These are phyloP conservation scores for Arctia plantaginis DNA, from an alignment of 2,888 invertebrate species.

Conservation along the genomic window DNA sequence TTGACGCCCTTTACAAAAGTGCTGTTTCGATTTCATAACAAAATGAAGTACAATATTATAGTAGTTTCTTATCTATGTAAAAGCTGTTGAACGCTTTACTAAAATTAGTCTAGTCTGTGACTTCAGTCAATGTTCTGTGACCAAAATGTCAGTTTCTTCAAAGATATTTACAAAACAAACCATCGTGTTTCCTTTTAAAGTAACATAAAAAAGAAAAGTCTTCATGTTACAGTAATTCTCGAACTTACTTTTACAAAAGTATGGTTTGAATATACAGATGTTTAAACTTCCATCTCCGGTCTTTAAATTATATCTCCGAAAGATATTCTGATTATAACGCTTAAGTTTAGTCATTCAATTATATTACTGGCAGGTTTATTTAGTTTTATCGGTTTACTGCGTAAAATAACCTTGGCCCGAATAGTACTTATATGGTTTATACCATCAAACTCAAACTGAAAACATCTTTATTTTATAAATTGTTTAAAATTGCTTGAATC, in stretches of 20 bases:
- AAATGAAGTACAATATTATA: too few species aligned
- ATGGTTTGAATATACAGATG: neutral
- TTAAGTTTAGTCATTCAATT: neutral
- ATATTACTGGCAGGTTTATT: constrained; percentile 55
- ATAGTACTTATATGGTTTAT: neutral
- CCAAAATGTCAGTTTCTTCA: too few species aligned
- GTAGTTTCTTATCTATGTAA: too few species aligned
- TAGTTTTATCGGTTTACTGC: constrained; percentile 63
- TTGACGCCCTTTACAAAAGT: too few species aligned
- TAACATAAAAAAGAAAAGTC: too few species aligned
- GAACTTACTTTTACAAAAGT: neutral
- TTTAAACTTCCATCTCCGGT: neutral
- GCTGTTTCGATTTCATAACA: too few species aligned
- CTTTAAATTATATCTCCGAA: neutral
- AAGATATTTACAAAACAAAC: too few species aligned
- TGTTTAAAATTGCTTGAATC: too few species aligned
- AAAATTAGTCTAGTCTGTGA: neutral
- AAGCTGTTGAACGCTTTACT: neutral
- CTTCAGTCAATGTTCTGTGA: neutral
- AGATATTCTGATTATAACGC: neutral
- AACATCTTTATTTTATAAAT: too few species aligned
- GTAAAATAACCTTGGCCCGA: constrained; percentile 53
- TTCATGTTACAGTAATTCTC: neutral
- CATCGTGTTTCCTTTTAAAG: too few species aligned
- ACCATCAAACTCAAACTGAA: too few species aligned